Percentiles rank a stretch among this genome's conserved stretches.
Evolutionary conservation across 2,888 invertebrate species (phyloP).

Genomic region (Cylindroiulus punctatus): DNA sequence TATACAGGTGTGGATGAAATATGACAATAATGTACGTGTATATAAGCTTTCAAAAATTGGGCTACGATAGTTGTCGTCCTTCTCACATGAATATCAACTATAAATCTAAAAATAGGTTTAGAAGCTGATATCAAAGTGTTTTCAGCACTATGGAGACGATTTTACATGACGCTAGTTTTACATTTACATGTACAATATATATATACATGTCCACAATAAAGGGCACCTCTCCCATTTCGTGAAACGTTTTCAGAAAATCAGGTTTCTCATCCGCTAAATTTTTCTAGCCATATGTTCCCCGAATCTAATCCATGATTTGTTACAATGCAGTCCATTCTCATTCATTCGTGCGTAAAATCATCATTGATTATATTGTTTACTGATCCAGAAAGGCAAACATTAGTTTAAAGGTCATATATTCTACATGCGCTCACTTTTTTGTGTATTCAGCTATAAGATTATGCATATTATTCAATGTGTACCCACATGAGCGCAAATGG

Average conservation of each 20-base stretch:
- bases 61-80: too few relatives aligned
- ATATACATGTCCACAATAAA: too few relatives aligned
- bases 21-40: too few relatives aligned
- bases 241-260: background rate
- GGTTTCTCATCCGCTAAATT: background rate
- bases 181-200: too few relatives aligned
- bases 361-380: conserved; percentile 38
- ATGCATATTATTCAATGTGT: conserved; percentile 29
- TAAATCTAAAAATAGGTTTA: too few relatives aligned
- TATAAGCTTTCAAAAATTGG: too few relatives aligned
- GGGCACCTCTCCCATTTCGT: background rate
- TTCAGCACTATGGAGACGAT: too few relatives aligned
- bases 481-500: background rate
- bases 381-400: conserved; percentile 37
- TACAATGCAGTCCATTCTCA: conserved; percentile 29
- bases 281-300: conserved; percentile 1
- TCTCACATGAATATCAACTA: too few relatives aligned
- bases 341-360: conserved; percentile 26
- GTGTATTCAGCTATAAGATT: conserved; percentile 38
- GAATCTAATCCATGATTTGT: conserved; percentile 38
- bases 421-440: conserved; percentile 9
- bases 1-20: too few relatives aligned
- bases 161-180: too few relatives aligned
- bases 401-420: background rate
- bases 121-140: too few relatives aligned